phyloP scores from a whole-genome alignment of 1,140 invertebrate genomes.

The Drosophila athabasca region DNA sequence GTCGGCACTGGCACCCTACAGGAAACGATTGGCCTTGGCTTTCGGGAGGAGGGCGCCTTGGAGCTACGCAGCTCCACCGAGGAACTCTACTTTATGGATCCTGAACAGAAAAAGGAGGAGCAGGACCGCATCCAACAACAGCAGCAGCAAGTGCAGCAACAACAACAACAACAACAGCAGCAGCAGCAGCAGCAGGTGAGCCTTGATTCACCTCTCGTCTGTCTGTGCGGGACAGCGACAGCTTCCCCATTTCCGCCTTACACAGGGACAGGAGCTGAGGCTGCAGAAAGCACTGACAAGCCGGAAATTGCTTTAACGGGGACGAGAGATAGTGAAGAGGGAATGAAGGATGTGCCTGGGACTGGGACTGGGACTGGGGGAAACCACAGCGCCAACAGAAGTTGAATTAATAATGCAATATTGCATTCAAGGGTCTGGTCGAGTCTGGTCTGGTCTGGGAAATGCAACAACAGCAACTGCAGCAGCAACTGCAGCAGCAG shows the following conservation, averaged over 20 bases:
- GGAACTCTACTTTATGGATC: constrained; percentile 91
- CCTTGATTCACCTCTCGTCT: neutral
- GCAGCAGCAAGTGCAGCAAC: constrained; percentile 48
- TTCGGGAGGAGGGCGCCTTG: constrained; percentile 91
- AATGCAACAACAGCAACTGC: constrained; percentile 25
- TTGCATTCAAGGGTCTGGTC: constrained; percentile 31
- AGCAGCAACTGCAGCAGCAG: neutral
- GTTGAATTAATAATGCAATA: constrained; percentile 53
- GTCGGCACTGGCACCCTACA: constrained; percentile 84
- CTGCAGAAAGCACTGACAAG: neutral
- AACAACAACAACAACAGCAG: constrained; percentile 56
- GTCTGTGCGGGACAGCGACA: too few species aligned
- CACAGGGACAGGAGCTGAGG: constrained; percentile 12
- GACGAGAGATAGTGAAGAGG: neutral
- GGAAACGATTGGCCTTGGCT: constrained; percentile 85
- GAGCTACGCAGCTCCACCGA: constrained; percentile 93
- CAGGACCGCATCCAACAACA: constrained; percentile 77
- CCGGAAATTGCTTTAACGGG: neutral
- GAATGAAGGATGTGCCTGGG: neutral
- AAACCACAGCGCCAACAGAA: constrained; percentile 31
- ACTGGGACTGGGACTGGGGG: neutral
- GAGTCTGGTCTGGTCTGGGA: constrained; percentile 6
- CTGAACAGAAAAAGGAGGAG: constrained; percentile 85
- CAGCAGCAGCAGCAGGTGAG: constrained; percentile 67
- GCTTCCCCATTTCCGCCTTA: neutral